Evolutionary conservation across 2,888 invertebrate species (phyloP).

Genomic region (Keiferia lycopersicella): DNA sequence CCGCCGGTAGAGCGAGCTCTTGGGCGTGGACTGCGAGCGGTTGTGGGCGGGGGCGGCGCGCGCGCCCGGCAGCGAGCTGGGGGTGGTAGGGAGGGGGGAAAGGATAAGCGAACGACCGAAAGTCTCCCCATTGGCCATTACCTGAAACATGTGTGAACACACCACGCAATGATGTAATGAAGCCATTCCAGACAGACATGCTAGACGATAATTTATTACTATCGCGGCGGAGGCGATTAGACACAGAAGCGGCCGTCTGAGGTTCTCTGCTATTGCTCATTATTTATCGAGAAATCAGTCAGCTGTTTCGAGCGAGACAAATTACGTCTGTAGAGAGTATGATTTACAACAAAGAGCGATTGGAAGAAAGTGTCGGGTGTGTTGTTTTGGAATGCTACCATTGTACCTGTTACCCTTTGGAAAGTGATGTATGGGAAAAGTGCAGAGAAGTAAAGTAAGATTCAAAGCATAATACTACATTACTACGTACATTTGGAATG

Average conservation of each 20-base stretch:
- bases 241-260: conserved; percentile 57
- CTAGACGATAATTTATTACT: conserved; percentile 61
- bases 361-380: conserved; percentile 13
- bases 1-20: conserved; percentile 73
- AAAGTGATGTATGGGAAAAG: conserved; percentile 25
- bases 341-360: conserved; percentile 20
- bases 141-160: conserved; percentile 85
- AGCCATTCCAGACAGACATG: conserved; percentile 80
- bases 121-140: conserved; percentile 85
- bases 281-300: conserved; percentile 25
- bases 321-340: conserved; percentile 5
- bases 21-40: conserved; percentile 72
- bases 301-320: conserved; percentile 24
- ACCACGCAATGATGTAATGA: conserved; percentile 82
- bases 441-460: conserved; percentile 27
- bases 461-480: conserved; percentile 23
- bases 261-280: conserved; percentile 37
- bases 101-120: conserved; percentile 84
- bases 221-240: conserved; percentile 63
- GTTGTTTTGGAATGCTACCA: neutral
- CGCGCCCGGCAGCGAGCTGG: conserved; percentile 61
- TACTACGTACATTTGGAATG: conserved; percentile 23
- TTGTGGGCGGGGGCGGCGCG: conserved; percentile 67
- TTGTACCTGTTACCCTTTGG: conserved; percentile 17
- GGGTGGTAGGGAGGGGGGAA: conserved; percentile 70